Percentiles rank a stretch among this genome's conserved stretches.
phyloP scores from a whole-genome alignment of 2,888 invertebrate species.

The Mantis religiosa region DNA sequence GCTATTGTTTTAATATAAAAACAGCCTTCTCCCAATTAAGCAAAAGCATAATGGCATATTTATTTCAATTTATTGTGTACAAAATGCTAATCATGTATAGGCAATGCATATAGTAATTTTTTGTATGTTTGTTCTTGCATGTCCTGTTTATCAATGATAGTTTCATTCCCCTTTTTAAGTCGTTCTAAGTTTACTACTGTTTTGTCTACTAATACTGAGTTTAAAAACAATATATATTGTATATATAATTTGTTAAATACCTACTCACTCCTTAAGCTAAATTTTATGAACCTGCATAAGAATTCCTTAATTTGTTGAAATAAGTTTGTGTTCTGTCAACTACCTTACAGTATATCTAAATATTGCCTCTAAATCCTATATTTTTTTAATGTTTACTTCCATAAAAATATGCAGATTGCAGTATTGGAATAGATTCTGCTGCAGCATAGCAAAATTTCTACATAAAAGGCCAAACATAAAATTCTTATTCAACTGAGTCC shows the following conservation, averaged over 20 bases:
- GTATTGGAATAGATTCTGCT: neutral
- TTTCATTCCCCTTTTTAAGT: neutral
- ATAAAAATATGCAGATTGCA: neutral
- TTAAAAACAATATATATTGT: neutral
- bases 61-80: neutral
- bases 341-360: neutral
- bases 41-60: conserved; percentile 10
- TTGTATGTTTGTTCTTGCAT: neutral
- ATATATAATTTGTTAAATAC: neutral
- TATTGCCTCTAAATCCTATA: neutral
- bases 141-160: neutral
- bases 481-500: neutral
- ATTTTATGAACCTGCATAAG: neutral
- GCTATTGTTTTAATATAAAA: neutral
- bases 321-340: neutral
- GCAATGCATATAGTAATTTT: neutral
- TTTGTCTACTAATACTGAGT: neutral
- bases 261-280: neutral
- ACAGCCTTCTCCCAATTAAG: neutral
- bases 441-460: neutral
- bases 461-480: neutral
- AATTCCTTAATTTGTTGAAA: neutral
- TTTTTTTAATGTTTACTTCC: neutral
- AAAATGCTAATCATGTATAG: conserved; percentile 1
- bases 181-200: neutral